A percentile compares a stretch with the other conserved stretches of the same genome.
Evolutionary conservation across 2,797 vertebrate genomes (phyloP).

Genomic region (Dipus sagitta): DNA sequence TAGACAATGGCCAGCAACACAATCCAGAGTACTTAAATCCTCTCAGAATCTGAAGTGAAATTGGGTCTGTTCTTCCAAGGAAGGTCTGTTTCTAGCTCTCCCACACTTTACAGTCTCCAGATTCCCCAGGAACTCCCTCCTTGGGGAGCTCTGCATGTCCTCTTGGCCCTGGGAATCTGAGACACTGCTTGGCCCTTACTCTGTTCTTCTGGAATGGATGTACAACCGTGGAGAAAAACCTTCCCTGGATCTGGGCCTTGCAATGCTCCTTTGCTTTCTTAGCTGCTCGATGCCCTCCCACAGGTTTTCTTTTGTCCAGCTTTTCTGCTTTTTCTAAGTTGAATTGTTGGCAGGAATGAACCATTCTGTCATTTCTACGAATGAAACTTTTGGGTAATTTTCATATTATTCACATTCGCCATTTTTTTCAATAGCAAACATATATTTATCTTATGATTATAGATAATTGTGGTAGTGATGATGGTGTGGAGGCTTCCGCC

Average conservation of each 20-base stretch:
- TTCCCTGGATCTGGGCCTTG: constrained; percentile 29
- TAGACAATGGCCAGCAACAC: background rate
- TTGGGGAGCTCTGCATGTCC: background rate
- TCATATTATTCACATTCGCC: background rate
- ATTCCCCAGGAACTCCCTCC: background rate
- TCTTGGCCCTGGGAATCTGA: background rate
- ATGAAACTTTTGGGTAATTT: constrained; percentile 15
- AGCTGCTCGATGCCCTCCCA: background rate
- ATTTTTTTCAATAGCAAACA: background rate
- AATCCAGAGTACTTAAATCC: background rate
- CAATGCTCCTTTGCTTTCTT: background rate
- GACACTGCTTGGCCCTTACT: background rate
- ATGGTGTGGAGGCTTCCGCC: no score
- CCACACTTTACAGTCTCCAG: background rate
- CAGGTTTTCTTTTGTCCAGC: background rate
- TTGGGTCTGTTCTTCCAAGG: background rate
- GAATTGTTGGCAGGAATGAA: constrained; percentile 4
- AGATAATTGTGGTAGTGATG: no score
- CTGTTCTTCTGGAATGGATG: background rate
- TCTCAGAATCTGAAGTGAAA: background rate
- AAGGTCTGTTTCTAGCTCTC: background rate
- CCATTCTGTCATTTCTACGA: constrained; percentile 10
- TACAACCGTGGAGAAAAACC: background rate
- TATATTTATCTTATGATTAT: background rate
- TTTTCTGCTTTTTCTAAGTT: constrained; percentile 40